These are phyloP conservation scores for Sinhomidia bicolor DNA, from an alignment of 2,888 invertebrate species.

Conservation along the genomic window DNA sequence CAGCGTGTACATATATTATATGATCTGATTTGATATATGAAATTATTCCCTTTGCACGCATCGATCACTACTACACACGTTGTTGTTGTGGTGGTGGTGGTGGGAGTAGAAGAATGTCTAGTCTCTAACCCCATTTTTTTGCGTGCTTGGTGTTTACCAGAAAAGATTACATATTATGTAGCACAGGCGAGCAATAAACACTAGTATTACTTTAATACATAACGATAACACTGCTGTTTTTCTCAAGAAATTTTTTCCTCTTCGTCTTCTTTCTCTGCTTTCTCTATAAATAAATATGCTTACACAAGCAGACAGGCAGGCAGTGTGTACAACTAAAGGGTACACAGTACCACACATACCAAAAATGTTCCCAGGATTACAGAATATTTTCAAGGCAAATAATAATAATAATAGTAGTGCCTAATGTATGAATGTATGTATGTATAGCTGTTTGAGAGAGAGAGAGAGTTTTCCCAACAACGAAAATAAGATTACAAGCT, in stretches of 20 bases:
- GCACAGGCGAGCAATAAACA: background rate
- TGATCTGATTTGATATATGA: background rate
- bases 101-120: too few relatives aligned
- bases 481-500: background rate
- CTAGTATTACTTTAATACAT: background rate
- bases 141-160: background rate
- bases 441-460: background rate
- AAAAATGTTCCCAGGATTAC: background rate
- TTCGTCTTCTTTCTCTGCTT: too few relatives aligned
- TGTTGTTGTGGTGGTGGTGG: too few relatives aligned
- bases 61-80: background rate
- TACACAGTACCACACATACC: background rate
- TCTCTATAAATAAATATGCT: too few relatives aligned
- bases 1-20: too few relatives aligned
- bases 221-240: background rate
- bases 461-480: too few relatives aligned
- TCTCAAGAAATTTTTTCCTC: background rate
- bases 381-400: background rate
- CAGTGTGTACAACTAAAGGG: too few relatives aligned
- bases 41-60: slow-evolving; percentile 20
- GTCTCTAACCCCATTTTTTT: background rate
- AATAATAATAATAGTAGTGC: too few relatives aligned
- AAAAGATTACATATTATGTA: slow-evolving; percentile 21
- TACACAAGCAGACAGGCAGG: too few relatives aligned
- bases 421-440: too few relatives aligned